Conservation (phyloP, 1,140 invertebrate genomes). For the Drosophila malerkotliana region DNA sequence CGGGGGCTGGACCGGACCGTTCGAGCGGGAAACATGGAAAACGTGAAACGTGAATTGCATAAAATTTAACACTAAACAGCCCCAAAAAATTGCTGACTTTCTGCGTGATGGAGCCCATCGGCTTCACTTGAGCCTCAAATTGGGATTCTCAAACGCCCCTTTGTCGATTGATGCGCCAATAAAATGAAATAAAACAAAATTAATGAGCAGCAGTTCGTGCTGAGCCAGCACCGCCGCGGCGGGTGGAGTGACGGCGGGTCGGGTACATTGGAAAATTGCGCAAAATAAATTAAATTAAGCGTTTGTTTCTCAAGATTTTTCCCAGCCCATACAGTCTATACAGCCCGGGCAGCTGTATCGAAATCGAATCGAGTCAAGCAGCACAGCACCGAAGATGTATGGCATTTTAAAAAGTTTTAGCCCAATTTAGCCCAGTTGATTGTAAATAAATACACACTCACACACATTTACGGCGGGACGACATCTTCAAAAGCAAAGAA, state of each 20-base stretch:
- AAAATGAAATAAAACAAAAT: conserved; percentile 80
- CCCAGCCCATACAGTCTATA: background rate
- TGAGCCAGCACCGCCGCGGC: conserved; percentile 6
- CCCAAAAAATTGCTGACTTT: conserved; percentile 64
- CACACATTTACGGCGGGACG: conserved; percentile 21
- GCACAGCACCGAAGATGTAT: conserved; percentile 46
- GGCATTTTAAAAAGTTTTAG: conserved; percentile 72
- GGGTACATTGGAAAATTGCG: conserved; percentile 46
- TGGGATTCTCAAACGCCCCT: conserved; percentile 52
- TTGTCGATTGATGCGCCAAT: conserved; percentile 66
- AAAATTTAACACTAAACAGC: conserved; percentile 69
- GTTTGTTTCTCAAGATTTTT: conserved; percentile 74
- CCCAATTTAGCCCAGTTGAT: conserved; percentile 72
- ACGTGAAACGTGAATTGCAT: conserved; percentile 74
- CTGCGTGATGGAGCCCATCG: conserved; percentile 7
- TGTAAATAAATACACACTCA: conserved; percentile 64
- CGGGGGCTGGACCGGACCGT: background rate
- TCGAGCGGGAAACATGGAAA: conserved; percentile 45
- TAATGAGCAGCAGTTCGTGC: conserved; percentile 73
- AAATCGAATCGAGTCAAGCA: conserved; percentile 26
- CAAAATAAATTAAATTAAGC: conserved; percentile 81
- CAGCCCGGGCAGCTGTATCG: background rate
- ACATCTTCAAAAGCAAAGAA: conserved; percentile 72
- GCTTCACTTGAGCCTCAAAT: conserved; percentile 20
- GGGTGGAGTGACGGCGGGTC: background rate